Percentiles rank a stretch among this genome's conserved stretches.
phyloP scores from a whole-genome alignment of 2,888 invertebrate genomes.

The Fragum sueziense region DNA sequence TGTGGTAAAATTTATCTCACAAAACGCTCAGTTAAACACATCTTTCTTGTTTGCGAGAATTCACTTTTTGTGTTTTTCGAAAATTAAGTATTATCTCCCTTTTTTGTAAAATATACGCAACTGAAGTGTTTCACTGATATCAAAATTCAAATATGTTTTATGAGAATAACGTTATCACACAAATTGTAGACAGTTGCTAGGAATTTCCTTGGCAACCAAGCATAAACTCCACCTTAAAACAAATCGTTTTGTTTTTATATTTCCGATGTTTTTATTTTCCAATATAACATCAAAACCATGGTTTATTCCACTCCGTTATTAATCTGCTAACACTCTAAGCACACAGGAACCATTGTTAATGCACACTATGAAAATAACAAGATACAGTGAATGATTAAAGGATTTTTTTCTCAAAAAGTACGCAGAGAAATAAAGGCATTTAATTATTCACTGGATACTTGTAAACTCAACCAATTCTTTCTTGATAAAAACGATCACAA shows the following conservation, averaged over 20 bases:
- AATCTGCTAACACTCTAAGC: background rate
- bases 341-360: no score
- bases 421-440: no score
- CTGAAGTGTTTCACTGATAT: background rate
- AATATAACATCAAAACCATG: background rate
- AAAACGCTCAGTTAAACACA: background rate
- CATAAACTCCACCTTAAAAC: background rate
- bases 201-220: background rate
- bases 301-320: background rate
- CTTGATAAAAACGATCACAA: no score
- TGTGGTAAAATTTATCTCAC: background rate
- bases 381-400: no score
- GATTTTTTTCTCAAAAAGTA: no score
- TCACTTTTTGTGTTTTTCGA: background rate
- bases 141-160: background rate
- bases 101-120: background rate
- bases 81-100: background rate
- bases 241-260: no score
- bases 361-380: no score
- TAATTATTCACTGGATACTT: no score
- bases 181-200: background rate
- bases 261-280: background rate
- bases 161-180: background rate
- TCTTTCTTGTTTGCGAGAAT: background rate
- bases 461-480: no score